These are phyloP conservation scores for Orius laevigatus DNA, from an alignment of 1,140 invertebrate genomes.

Conservation along the genomic window DNA sequence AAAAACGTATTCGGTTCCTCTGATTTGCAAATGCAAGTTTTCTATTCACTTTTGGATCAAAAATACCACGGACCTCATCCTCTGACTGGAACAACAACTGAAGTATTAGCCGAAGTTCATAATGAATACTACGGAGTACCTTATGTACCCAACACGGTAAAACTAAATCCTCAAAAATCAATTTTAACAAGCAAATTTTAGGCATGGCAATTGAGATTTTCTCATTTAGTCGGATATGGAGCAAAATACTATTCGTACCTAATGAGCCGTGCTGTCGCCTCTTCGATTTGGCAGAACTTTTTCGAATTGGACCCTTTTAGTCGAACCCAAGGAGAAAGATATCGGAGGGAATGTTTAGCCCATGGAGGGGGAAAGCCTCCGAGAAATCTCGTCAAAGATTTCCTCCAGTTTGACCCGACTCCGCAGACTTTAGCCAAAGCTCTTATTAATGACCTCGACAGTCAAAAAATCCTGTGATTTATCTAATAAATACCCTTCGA, in stretches of 20 bases:
- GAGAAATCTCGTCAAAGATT: constrained; percentile 49
- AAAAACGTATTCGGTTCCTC: constrained; percentile 76
- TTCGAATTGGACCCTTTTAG: constrained; percentile 73
- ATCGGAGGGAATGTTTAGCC: constrained; percentile 55
- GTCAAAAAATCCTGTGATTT: too few species aligned
- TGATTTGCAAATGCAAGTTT: constrained; percentile 82
- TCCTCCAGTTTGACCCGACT: constrained; percentile 48
- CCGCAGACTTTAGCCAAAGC: constrained; percentile 35
- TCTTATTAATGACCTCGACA: constrained; percentile 32
- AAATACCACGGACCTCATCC: constrained; percentile 56
- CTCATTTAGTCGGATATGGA: constrained; percentile 93
- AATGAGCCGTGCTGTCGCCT: constrained; percentile 82
- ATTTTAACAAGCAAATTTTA: constrained; percentile 29
- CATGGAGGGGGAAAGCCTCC: constrained; percentile 81
- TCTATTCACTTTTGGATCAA: constrained; percentile 81
- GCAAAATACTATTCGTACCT: constrained; percentile 97
- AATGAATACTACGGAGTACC: constrained; percentile 70
- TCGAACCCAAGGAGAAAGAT: constrained; percentile 54
- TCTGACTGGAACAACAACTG: constrained; percentile 43
- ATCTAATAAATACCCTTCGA: too few species aligned
- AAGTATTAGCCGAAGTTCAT: constrained; percentile 67
- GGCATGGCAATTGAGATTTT: constrained; percentile 93
- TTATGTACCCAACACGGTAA: constrained; percentile 71
- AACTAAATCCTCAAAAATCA: constrained; percentile 13
- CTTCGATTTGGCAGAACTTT: constrained; percentile 80